Conservation (phyloP, 2,797 vertebrate species). For the Dermochelys coriacea region DNA sequence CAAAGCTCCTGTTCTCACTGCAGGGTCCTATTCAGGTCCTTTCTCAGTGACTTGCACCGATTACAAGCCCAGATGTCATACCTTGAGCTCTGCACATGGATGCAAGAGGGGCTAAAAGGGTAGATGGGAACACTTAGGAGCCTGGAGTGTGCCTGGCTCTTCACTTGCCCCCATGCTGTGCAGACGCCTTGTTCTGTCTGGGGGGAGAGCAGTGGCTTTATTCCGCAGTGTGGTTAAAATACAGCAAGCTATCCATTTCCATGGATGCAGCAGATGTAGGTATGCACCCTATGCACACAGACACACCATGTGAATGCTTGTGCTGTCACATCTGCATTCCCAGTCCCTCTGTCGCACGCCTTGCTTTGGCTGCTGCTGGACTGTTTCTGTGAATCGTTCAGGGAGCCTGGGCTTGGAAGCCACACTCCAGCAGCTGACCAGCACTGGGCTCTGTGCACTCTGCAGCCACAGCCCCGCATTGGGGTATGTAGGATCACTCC, state of each 20-base stretch:
- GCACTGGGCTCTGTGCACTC: neutral
- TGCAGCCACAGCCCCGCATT: neutral
- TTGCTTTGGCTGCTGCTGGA: neutral
- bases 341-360: neutral
- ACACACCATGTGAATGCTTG: too few species aligned
- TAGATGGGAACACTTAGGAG: neutral
- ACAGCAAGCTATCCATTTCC: neutral
- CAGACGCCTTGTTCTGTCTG: neutral
- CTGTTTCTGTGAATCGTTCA: neutral
- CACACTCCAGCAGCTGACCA: neutral
- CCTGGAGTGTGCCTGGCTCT: neutral
- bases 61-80: neutral
- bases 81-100: neutral
- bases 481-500: neutral
- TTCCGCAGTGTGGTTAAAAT: neutral
- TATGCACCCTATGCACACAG: neutral
- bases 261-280: too few species aligned
- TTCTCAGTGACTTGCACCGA: neutral
- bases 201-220: neutral
- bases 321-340: neutral
- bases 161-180: neutral
- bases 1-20: neutral
- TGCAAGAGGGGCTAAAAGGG: too few species aligned
- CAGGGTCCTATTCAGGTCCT: neutral
- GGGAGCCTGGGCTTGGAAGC: neutral